These are phyloP conservation scores for Stomatorhinus ivindoensis DNA, from an alignment of 2,113 vertebrate genomes.

Conservation along the genomic window DNA sequence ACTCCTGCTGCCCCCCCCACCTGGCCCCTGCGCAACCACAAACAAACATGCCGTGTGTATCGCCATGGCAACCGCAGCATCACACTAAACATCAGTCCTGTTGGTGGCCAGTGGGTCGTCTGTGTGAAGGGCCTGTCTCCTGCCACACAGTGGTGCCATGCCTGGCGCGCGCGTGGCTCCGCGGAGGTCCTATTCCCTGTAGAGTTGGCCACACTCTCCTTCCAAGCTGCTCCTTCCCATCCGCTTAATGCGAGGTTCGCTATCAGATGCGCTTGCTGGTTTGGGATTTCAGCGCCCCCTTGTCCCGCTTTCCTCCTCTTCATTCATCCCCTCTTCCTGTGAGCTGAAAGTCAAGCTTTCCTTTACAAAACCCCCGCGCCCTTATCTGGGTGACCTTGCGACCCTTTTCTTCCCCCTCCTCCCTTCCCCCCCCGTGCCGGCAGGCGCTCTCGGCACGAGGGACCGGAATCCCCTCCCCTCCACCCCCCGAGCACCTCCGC, in stretches of 20 bases:
- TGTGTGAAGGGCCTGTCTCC: not conserved
- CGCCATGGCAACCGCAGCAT: not conserved
- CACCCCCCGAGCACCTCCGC: too few species aligned
- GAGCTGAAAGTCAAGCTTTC: slow-evolving; percentile 76
- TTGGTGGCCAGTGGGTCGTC: not conserved
- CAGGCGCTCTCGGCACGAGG: not conserved
- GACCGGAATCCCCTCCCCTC: not conserved
- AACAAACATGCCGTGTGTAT: not conserved
- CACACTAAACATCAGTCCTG: not conserved
- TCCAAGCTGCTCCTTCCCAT: slow-evolving; percentile 68
- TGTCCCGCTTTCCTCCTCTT: slow-evolving; percentile 59
- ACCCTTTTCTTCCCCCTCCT: slow-evolving; percentile 56
- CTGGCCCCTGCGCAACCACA: not conserved
- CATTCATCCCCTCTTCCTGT: slow-evolving; percentile 77
- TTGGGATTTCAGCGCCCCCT: slow-evolving; percentile 70
- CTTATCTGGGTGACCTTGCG: slow-evolving; percentile 75
- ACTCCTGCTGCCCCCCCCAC: not conserved
- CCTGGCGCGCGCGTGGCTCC: not conserved
- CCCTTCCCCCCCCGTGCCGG: slow-evolving; percentile 7
- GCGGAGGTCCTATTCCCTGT: slow-evolving; percentile 31
- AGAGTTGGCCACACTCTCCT: slow-evolving; percentile 54
- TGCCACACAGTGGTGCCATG: not conserved
- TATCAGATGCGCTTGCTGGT: slow-evolving; percentile 75
- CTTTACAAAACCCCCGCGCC: slow-evolving; percentile 66
- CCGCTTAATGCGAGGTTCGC: slow-evolving; percentile 57